Base-by-base conservation (phyloP, 2,888 invertebrate genomes). In the Leptopterna dolabrata region DNA sequence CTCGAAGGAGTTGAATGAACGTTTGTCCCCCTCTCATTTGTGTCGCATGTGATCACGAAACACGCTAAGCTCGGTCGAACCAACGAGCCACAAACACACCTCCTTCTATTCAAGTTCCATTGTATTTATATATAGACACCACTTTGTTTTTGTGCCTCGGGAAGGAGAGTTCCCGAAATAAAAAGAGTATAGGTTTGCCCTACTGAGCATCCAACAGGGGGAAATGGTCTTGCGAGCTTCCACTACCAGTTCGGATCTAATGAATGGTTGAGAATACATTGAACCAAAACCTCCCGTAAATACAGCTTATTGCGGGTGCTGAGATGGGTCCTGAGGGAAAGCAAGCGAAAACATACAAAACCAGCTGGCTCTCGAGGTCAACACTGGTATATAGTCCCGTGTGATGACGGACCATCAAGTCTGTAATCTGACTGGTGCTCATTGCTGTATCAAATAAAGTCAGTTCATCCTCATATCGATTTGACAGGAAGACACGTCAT, bases 31-130 rank as follows among this genome's bases (percentile, higher is more conserved):
- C 81, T n/a, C 47, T 55, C 43, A 78, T 47, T 55, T 27, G 81
- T 81, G 81, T 81, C 81, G 81, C 81, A 81, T 81, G 81, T 81
- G 81, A 81, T 81, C 81, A 81, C 81, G 81, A 55, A 81, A 81
- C 81, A 81, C 81, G 81, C 81, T 51, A 81, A 51, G 81, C 55
- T 55, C 24, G 78, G 73, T 36, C 73, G 36, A 73, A n/a, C 73
- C 73, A 30, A 73, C 73, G 73, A 73, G 30, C 73, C 30, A 16
- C 30, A 30, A 73, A 73, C 73, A 73, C 30, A 73, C 73, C 73
- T 41, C 73, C 73, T 36, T 36, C 41, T 36, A 30, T 36, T 73
- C 73, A 73, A 63, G 63, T 73, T 41, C 73, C 73, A 73, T 73
- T 73, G 73, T 73, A 73, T 73, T 73, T 73, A 73, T 73, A 73